A percentile compares a stretch with the other conserved stretches of the same genome.
phyloP scores from a whole-genome alignment of 2,113 vertebrate genomes.

The Tachysurus vachellii region DNA sequence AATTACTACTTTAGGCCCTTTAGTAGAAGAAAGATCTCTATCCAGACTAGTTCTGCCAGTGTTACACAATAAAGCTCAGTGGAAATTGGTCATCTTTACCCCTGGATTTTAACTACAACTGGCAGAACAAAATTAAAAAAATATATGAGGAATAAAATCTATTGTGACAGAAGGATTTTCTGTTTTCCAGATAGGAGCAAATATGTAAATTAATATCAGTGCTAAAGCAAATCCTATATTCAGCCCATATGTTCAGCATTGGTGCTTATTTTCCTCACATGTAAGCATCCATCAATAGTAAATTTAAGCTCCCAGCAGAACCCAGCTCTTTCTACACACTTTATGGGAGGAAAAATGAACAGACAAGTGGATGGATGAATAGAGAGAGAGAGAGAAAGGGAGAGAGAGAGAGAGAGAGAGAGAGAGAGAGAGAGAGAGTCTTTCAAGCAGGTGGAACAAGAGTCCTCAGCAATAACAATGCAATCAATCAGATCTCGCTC shows the following conservation, averaged over 20 bases:
- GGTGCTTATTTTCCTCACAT: conserved; percentile 56
- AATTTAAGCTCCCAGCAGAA: conserved; percentile 73
- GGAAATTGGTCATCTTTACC: background rate
- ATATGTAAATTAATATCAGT: conserved; percentile 6
- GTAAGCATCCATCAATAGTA: conserved; percentile 75
- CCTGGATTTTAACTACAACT: background rate
- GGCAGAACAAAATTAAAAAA: background rate
- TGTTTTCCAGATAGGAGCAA: background rate
- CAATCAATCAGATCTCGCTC: conserved; percentile 77
- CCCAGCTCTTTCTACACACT: conserved; percentile 68
- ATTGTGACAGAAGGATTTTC: background rate
- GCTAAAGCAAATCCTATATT: background rate
- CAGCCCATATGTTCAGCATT: background rate
- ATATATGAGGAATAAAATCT: background rate
- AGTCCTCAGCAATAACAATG: conserved; percentile 83
- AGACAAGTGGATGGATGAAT: conserved; percentile 77
- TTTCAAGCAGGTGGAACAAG: conserved; percentile 73
- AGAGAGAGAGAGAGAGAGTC: conserved; percentile 72
- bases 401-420: conserved; percentile 66
- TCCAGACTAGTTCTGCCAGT: background rate
- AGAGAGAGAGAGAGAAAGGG: conserved; percentile 44
- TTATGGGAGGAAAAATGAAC: conserved; percentile 76
- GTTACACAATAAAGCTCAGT: background rate
- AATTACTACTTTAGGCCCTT: too few relatives aligned
- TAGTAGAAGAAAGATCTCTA: too few relatives aligned